phyloP scores from a whole-genome alignment of 2,888 invertebrate species.

The Dynastes maya region DNA sequence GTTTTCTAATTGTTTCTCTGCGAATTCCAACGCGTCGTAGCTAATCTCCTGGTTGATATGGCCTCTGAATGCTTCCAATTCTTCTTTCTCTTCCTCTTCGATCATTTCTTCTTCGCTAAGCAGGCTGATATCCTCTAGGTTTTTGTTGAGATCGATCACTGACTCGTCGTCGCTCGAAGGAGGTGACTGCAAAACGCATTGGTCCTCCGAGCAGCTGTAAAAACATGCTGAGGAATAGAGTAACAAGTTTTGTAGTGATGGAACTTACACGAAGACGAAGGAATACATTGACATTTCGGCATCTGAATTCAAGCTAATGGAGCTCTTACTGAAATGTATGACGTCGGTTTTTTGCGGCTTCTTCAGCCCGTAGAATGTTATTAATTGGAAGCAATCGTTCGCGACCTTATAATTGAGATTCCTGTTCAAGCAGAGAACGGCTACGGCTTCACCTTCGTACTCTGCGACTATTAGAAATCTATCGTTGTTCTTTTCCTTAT shows the following conservation, averaged over 20 bases:
- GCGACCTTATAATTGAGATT: slow-evolving; percentile 75
- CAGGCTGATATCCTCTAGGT: not conserved
- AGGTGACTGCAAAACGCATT: not conserved
- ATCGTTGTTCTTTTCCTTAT: slow-evolving; percentile 60
- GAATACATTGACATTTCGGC: slow-evolving; percentile 8
- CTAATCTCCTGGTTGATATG: slow-evolving; percentile 18
- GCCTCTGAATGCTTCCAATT: slow-evolving; percentile 9
- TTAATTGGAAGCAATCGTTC: slow-evolving; percentile 76
- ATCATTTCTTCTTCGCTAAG: slow-evolving; percentile 24
- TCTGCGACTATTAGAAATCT: slow-evolving; percentile 78
- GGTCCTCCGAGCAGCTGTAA: not conserved
- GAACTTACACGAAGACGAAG: slow-evolving; percentile 14
- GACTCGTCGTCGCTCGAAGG: not conserved
- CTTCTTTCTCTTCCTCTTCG: slow-evolving; percentile 32
- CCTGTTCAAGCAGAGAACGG: slow-evolving; percentile 76
- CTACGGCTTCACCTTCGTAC: slow-evolving; percentile 70
- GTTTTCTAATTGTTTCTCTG: slow-evolving; percentile 10
- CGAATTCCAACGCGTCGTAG: slow-evolving; percentile 16
- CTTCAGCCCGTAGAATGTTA: slow-evolving; percentile 74
- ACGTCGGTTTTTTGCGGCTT: slow-evolving; percentile 67
- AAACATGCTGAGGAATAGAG: not conserved
- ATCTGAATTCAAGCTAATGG: not conserved
- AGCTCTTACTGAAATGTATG: not conserved
- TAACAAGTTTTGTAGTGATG: not conserved
- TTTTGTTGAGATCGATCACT: slow-evolving; percentile 13